Evolutionary conservation across 2,797 vertebrate genomes (phyloP).

Genomic region (Podarcis lilfordi): DNA sequence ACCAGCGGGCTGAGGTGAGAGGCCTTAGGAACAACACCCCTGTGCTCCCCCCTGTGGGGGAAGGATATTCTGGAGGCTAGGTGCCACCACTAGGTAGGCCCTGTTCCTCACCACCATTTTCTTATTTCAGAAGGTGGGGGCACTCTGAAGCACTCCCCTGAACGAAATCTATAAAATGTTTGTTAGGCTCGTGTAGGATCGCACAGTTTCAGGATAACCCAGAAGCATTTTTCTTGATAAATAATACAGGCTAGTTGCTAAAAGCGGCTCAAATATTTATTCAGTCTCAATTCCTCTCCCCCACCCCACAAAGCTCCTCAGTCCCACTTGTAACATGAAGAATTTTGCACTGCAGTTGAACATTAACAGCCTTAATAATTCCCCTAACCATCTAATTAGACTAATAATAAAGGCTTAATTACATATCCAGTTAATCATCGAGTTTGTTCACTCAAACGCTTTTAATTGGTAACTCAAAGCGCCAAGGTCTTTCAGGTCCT

Average conservation of each 20-base stretch:
- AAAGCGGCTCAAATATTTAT: constrained; percentile 13
- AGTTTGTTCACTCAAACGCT: constrained; percentile 71
- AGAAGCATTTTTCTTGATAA: neutral
- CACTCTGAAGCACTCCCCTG: neutral
- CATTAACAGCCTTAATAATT: constrained; percentile 75
- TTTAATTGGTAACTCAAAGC: constrained; percentile 72
- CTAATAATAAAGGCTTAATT: constrained; percentile 75
- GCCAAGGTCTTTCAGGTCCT: constrained; percentile 45
- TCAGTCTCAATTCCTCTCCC: neutral
- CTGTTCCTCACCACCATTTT: neutral
- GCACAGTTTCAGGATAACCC: neutral
- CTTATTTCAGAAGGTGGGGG: neutral
- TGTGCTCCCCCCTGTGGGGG: neutral
- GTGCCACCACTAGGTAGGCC: neutral
- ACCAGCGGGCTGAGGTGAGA: neutral
- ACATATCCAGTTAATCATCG: constrained; percentile 70
- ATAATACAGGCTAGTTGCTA: neutral
- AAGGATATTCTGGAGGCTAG: neutral
- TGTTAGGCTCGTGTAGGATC: too few relatives aligned
- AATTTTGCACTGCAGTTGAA: constrained; percentile 69
- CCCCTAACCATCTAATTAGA: constrained; percentile 76
- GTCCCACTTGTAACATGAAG: constrained; percentile 26
- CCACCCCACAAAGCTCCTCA: neutral
- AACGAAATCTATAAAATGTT: neutral
- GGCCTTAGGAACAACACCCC: neutral